Percentiles rank a stretch among this genome's conserved stretches.
These are phyloP conservation scores for Halichoerus grypus DNA, from an alignment of 2,113 vertebrate species.

Conservation along the genomic window DNA sequence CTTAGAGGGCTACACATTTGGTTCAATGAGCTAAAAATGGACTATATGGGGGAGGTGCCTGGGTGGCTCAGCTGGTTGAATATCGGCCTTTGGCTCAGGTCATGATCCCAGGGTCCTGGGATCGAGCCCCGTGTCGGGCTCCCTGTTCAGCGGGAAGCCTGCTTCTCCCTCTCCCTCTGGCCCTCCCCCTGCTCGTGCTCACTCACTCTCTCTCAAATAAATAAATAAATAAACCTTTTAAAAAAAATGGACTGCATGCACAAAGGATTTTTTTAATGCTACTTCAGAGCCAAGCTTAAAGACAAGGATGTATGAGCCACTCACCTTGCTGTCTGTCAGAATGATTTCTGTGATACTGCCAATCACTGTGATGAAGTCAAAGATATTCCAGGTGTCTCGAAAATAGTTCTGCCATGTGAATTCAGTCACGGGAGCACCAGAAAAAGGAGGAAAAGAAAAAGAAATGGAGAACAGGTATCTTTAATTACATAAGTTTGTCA, in stretches of 20 bases:
- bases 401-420: slow-evolving; percentile 95
- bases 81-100: neutral
- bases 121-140: neutral
- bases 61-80: neutral
- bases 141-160: neutral
- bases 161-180: neutral
- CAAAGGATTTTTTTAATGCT: neutral
- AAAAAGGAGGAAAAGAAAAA: neutral
- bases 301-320: neutral
- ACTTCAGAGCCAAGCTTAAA: neutral
- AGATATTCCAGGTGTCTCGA: slow-evolving; percentile 99
- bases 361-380: slow-evolving; percentile 98
- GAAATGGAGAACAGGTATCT: neutral
- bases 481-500: slow-evolving; percentile 51
- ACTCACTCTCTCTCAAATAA: neutral
- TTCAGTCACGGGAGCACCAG: neutral
- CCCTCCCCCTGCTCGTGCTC: neutral
- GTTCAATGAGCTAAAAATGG: neutral
- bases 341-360: slow-evolving; percentile 99
- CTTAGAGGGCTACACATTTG: neutral
- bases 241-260: neutral
- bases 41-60: neutral
- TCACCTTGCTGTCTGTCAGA: slow-evolving; percentile 93
- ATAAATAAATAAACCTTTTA: neutral
- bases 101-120: neutral